Base-by-base conservation (phyloP, 2,113 vertebrate species). In the Lathamus discolor region DNA sequence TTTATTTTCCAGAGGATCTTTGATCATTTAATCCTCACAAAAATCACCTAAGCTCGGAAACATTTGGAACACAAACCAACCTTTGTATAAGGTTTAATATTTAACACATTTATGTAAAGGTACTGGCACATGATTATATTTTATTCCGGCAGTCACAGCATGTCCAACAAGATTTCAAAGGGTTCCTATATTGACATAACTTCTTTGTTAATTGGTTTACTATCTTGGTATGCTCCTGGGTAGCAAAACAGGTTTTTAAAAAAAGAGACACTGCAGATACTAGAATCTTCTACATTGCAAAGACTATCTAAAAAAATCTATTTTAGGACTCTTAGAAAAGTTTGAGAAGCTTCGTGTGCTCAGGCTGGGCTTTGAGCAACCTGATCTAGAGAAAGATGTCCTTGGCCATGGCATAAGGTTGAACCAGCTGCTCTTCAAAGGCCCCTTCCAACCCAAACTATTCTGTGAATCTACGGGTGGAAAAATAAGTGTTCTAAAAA, bases 81-180 rank as follows among this genome's bases (percentile, higher is more conserved):
- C 67, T 90, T 96, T 96, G 87, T 91, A 7, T 85, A 69, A 82
- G 62, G 89, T 82, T 97, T 82, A 97, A 92, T 96, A 92, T 86
- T 95, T 75, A 95, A 95, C 86, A 72, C 29, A 37, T 95, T 93
- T 91, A 84, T 82, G 80, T 75, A 88, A 82, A 93, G 46, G 75
- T 39, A 39, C 25, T 88, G 68, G 46, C 48, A 84, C 23, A 25
- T n/a, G 35, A 35, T 52, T 92, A 2, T 39, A 81, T 87, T 81
- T 84, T 44, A 82, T 35, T 48, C n/a, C 51, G 24, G 64, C 9
- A 7, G 61, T 51, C 52, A 94, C 29, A 46, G 51, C 31, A 55
- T 1, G 0, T 74, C 43, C 72, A 88, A 46, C n/a, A 85, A 77
- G 46, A 52, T 88, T 88, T 81, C 64, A 90, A 64, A 93, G 35